Evolutionary conservation across 2,888 invertebrate genomes (phyloP).

Genomic region (Brachynemurus nebulosus): DNA sequence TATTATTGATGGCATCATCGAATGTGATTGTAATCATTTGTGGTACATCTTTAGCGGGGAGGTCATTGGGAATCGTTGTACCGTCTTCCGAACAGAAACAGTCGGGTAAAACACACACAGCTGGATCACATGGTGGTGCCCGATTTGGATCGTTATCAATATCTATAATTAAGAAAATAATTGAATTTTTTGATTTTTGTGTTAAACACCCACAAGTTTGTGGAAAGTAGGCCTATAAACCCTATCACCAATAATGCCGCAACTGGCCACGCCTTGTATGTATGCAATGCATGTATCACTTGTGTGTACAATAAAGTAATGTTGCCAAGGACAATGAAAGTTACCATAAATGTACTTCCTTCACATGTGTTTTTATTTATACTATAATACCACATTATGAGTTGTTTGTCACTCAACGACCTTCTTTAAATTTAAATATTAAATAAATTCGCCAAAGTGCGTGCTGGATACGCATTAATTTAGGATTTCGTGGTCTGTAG

Average conservation of each 20-base stretch:
- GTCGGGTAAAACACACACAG: slow-evolving; percentile 77
- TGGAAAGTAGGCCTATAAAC: not conserved
- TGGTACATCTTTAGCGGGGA: slow-evolving; percentile 72
- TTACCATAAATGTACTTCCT: too few species aligned
- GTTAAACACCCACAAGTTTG: not conserved
- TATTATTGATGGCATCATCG: slow-evolving; percentile 89
- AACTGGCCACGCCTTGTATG: not conserved
- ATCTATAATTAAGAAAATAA: slow-evolving; percentile 40
- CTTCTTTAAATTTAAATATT: too few species aligned
- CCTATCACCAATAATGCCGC: not conserved
- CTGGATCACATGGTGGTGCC: slow-evolving; percentile 77
- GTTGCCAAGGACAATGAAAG: too few species aligned
- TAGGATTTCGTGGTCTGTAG: too few species aligned
- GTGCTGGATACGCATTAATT: too few species aligned
- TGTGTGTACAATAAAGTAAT: too few species aligned
- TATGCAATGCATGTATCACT: not conserved
- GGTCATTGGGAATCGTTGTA: slow-evolving; percentile 70
- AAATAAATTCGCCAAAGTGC: too few species aligned
- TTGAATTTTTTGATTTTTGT: not conserved
- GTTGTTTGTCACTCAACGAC: too few species aligned
- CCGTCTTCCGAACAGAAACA: slow-evolving; percentile 93
- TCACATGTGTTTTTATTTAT: too few species aligned
- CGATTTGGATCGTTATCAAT: slow-evolving; percentile 88
- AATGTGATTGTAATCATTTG: slow-evolving; percentile 93
- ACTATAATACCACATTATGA: too few species aligned